Conservation (phyloP, 2,113 vertebrate genomes). For the Salvator merianae region DNA sequence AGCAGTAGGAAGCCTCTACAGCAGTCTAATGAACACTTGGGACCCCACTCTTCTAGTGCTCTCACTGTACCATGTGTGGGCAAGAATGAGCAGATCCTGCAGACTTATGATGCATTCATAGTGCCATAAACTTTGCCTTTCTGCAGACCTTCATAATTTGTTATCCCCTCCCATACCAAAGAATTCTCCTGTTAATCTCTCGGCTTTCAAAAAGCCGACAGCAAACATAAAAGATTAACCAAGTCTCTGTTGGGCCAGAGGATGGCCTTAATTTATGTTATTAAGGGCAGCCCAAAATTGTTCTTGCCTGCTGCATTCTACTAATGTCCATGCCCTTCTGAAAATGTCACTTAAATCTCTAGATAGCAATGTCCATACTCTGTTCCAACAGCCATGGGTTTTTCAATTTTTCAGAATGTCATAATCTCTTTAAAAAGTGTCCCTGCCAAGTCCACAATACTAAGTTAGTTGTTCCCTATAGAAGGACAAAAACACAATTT, state of each 20-base stretch:
- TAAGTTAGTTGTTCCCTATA: not conserved
- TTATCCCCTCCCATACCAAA: not conserved
- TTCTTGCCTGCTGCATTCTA: not conserved
- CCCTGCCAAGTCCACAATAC: not conserved
- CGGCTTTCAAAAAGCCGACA: not conserved
- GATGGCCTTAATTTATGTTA: not conserved
- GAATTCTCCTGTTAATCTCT: not conserved
- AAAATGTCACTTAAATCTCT: not conserved
- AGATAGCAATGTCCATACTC: not conserved
- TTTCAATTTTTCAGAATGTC: not conserved
- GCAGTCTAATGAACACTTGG: too few relatives aligned
- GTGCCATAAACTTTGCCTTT: not conserved
- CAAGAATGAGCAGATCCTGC: too few relatives aligned
- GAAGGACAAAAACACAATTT: not conserved
- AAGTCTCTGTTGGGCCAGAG: constrained; percentile 1
- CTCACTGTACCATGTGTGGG: too few relatives aligned
- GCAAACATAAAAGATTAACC: not conserved
- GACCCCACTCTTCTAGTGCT: too few relatives aligned
- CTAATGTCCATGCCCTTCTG: not conserved
- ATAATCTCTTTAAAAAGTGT: not conserved
- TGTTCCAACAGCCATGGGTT: not conserved
- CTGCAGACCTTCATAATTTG: not conserved
- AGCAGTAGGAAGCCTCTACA: too few relatives aligned
- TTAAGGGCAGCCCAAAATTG: not conserved
- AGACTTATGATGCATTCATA: too few relatives aligned